Conservation (phyloP, 2,113 vertebrate genomes). For the Sinocyclocheilus anshuiensis region DNA sequence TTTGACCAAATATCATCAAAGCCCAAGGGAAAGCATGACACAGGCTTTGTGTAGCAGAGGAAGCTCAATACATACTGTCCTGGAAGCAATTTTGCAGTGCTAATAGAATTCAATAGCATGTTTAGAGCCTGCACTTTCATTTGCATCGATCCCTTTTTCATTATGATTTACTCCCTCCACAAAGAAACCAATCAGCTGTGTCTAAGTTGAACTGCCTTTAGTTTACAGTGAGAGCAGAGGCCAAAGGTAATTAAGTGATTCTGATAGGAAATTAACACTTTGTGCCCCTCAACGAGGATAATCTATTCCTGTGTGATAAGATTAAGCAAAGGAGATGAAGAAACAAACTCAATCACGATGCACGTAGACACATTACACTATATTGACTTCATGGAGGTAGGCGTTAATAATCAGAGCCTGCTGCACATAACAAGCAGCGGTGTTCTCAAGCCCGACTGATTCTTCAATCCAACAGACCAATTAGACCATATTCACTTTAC, state of each 20-base stretch:
- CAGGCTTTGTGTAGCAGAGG: slow-evolving; percentile 24
- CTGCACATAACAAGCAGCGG: background rate
- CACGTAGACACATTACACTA: slow-evolving; percentile 21
- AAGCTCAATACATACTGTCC: slow-evolving; percentile 51
- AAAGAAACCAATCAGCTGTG: slow-evolving; percentile 56
- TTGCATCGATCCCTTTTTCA: slow-evolving; percentile 57
- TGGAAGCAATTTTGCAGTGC: slow-evolving; percentile 57
- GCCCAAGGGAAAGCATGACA: background rate
- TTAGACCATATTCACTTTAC: background rate
- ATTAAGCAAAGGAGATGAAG: slow-evolving; percentile 48
- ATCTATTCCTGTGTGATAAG: slow-evolving; percentile 53
- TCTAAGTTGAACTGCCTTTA: slow-evolving; percentile 44
- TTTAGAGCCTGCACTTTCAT: slow-evolving; percentile 59
- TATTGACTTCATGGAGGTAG: slow-evolving; percentile 41
- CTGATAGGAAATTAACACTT: slow-evolving; percentile 57
- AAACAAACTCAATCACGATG: slow-evolving; percentile 34
- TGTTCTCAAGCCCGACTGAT: background rate
- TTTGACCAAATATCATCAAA: slow-evolving; percentile 27
- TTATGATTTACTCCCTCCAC: slow-evolving; percentile 52
- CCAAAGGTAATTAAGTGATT: slow-evolving; percentile 55
- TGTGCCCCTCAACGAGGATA: slow-evolving; percentile 46
- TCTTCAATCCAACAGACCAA: background rate
- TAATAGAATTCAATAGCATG: slow-evolving; percentile 63
- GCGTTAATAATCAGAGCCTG: background rate
- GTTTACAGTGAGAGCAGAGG: slow-evolving; percentile 46